Conservation (phyloP, 2,113 vertebrate species). For the Brienomyrus brachyistius region DNA sequence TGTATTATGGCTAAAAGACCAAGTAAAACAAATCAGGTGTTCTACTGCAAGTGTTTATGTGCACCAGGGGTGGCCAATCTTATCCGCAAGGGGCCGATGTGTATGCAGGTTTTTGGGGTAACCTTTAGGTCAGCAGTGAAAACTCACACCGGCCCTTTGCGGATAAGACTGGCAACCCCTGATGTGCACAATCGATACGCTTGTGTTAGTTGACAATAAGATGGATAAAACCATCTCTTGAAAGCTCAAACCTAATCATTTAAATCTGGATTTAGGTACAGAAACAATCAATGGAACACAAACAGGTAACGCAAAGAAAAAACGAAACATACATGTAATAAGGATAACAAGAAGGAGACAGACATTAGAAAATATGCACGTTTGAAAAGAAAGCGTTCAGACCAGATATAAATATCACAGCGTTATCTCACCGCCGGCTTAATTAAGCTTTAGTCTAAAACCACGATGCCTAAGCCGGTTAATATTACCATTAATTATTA, state of each 20-base stretch:
- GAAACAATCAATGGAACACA: neutral
- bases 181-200: neutral
- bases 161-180: too few species aligned
- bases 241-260: too few species aligned
- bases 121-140: too few species aligned
- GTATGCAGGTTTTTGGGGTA: too few species aligned
- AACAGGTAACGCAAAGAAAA: neutral
- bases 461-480: neutral
- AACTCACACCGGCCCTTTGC: too few species aligned
- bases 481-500: conserved; percentile 6
- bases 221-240: too few species aligned
- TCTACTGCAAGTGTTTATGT: neutral
- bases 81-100: too few species aligned
- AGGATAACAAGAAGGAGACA: neutral
- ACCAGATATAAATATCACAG: neutral
- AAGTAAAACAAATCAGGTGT: neutral
- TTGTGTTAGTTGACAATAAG: neutral
- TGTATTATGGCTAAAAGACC: neutral
- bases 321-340: neutral
- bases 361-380: neutral
- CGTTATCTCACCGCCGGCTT: neutral
- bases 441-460: neutral
- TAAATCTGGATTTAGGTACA: neutral
- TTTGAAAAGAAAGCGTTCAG: neutral
- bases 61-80: too few species aligned